Evolutionary conservation across 2,888 invertebrate species (phyloP).

Genomic region (Arenicola marina): DNA sequence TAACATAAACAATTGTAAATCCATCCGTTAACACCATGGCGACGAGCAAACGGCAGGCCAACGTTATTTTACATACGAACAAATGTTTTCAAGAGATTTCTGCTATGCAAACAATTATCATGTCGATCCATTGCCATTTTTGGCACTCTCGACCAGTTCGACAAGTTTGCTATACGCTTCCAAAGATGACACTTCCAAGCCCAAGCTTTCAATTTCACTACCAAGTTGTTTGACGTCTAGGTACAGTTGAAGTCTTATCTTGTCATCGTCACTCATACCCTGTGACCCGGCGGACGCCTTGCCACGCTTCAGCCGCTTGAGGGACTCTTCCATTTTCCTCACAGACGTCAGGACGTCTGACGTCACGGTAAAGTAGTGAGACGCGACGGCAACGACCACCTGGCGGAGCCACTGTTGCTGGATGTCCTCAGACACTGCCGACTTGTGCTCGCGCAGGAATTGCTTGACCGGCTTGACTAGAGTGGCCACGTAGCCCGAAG

Average conservation of each 20-base stretch:
- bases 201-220: constrained; percentile 63
- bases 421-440: constrained; percentile 29
- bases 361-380: constrained; percentile 68
- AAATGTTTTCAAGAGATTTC: no score
- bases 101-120: no score
- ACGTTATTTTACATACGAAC: no score
- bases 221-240: constrained; percentile 82
- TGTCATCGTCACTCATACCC: constrained; percentile 86
- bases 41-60: no score
- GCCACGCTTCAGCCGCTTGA: constrained; percentile 84
- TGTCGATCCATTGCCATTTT: no score
- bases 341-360: constrained; percentile 89
- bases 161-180: no score
- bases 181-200: no score
- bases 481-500: constrained; percentile 49
- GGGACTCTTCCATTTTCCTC: constrained; percentile 91
- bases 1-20: no score
- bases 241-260: constrained; percentile 86
- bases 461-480: constrained; percentile 46
- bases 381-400: constrained; percentile 47
- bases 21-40: no score
- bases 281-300: constrained; percentile 67
- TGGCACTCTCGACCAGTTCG: no score
- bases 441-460: constrained; percentile 44
- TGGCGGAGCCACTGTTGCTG: constrained; percentile 12